These are phyloP conservation scores for Plutomurus gul DNA, from an alignment of 1,140 invertebrate species.

Conservation along the genomic window DNA sequence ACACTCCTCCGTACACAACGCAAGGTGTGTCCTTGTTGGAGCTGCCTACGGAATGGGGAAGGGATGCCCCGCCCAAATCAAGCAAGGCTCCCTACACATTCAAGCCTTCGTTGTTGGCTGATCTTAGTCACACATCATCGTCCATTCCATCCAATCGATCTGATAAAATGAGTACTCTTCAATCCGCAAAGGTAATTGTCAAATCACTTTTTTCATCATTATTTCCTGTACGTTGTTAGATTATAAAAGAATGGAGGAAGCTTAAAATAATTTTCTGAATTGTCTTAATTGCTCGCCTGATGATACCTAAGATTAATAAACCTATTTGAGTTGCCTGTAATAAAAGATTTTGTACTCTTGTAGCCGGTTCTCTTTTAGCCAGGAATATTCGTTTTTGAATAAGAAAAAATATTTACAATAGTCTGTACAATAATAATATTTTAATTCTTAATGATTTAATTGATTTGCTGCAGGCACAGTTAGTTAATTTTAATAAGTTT, in stretches of 20 bases:
- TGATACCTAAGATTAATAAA: too few species aligned
- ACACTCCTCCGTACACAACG: slow-evolving; percentile 82
- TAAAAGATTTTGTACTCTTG: too few species aligned
- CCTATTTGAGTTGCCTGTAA: too few species aligned
- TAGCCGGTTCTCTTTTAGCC: too few species aligned
- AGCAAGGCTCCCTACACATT: slow-evolving; percentile 45
- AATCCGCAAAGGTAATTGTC: slow-evolving; percentile 20
- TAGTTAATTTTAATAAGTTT: background rate
- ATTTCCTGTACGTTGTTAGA: too few species aligned
- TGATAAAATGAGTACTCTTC: slow-evolving; percentile 38
- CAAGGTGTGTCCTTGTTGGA: slow-evolving; percentile 70
- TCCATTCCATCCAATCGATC: slow-evolving; percentile 43
- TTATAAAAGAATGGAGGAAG: too few species aligned
- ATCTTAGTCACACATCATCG: slow-evolving; percentile 48
- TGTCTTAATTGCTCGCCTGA: too few species aligned
- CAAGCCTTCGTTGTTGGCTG: slow-evolving; percentile 46
- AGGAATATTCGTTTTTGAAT: too few species aligned
- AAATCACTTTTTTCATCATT: background rate
- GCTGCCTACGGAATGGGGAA: slow-evolving; percentile 46
- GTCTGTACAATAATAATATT: too few species aligned
- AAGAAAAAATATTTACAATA: too few species aligned
- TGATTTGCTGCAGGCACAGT: background rate
- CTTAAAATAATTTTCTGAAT: too few species aligned
- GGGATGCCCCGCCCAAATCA: slow-evolving; percentile 29
- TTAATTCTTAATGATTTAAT: background rate